Evolutionary conservation across 2,113 vertebrate genomes (phyloP).

Genomic region (Gallinago media): DNA sequence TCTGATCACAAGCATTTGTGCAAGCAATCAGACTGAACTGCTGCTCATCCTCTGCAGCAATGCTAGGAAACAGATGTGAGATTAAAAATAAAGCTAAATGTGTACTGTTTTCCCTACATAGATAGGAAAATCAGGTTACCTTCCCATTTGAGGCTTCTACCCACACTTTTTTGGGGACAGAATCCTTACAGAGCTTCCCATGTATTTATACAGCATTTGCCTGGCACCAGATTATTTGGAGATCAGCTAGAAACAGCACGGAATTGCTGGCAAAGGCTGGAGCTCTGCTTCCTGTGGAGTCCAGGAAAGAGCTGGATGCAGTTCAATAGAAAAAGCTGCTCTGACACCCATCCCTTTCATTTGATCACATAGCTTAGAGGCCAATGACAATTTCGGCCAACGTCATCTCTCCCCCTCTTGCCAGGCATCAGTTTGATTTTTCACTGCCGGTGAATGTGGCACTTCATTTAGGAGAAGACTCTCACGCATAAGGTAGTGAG

Average conservation of each 20-base stretch:
- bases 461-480: background rate
- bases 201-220: background rate
- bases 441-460: background rate
- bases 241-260: background rate
- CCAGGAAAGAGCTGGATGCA: background rate
- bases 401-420: background rate
- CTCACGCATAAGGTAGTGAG: background rate
- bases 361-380: background rate
- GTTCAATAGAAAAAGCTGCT: background rate
- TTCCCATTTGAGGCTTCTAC: background rate
- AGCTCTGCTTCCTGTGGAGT: accelerated
- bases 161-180: background rate
- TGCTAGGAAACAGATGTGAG: background rate
- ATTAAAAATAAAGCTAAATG: background rate
- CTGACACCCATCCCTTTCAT: background rate
- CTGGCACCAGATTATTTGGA: background rate
- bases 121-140: background rate
- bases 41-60: background rate
- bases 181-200: background rate
- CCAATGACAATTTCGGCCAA: background rate
- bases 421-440: accelerated
- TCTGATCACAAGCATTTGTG: background rate
- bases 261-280: background rate
- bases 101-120: background rate
- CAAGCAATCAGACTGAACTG: background rate